These are phyloP conservation scores for Diplodus puntazzo DNA, from an alignment of 2,797 vertebrate species.

Conservation along the genomic window DNA sequence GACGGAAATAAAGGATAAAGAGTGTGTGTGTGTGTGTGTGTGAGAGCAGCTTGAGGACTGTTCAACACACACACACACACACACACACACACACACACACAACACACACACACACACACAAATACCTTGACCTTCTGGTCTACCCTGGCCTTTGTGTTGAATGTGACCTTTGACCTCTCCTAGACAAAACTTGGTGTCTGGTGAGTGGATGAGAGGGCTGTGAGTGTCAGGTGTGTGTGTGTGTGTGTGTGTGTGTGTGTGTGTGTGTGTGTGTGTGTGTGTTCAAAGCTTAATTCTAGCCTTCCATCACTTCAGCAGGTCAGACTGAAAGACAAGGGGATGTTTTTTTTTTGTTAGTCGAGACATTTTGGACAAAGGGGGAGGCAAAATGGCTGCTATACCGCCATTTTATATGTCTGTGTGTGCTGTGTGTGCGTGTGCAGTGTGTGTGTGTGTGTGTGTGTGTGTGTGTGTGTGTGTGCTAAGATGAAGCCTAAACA, in stretches of 20 bases:
- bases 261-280: conserved; percentile 18
- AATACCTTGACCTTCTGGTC: conserved; percentile 42
- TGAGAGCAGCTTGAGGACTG: not conserved
- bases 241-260: conserved; percentile 20
- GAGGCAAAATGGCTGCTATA: conserved; percentile 25
- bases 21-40: not conserved
- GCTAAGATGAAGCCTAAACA: conserved; percentile 59
- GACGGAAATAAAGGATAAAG: not conserved
- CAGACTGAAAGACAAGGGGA: conserved; percentile 26
- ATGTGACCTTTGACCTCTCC: conserved; percentile 64
- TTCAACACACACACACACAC: conserved; percentile 11
- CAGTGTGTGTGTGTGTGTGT: conserved; percentile 16
- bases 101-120: conserved; percentile 39
- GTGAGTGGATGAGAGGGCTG: conserved; percentile 7
- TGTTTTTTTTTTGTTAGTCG: conserved; percentile 7
- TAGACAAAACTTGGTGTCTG: conserved; percentile 46
- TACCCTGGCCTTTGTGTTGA: conserved; percentile 38
- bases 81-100: conserved; percentile 16
- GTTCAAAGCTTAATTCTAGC: conserved; percentile 39
- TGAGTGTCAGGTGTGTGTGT: conserved; percentile 47
- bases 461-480: conserved; percentile 18
- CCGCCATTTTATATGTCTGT: conserved; percentile 5
- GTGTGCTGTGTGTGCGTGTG: not conserved
- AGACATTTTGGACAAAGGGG: conserved; percentile 38
- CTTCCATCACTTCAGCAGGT: conserved; percentile 1